Base-by-base conservation (phyloP, 2,888 invertebrate genomes). In the Agrochola circellaris region DNA sequence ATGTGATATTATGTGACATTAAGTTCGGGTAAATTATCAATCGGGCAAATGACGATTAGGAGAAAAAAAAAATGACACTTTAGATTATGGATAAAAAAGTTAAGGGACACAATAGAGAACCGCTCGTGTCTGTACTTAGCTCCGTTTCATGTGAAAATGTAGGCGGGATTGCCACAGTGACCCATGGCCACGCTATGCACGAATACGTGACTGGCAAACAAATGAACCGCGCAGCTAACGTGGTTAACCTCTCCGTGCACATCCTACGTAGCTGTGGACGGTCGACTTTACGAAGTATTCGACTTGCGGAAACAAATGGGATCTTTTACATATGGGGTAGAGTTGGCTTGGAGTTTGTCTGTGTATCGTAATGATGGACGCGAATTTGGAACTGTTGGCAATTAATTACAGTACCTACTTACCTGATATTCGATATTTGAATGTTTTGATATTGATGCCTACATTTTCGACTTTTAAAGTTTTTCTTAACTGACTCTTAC, bases 301-400 rank as follows among this genome's bases (percentile, higher is more conserved):
- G 62, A 74, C 58, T 73, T 70, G 38, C 38, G 67, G n/a, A 66
- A 82, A 78, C 64, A 73, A 84, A 81, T 75, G 38, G 67, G 72
- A 83, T 69, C 34, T 69, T 68, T 61, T 71, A 75, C 62, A 71
- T 73, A 48, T n/a, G 38, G 13, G 67, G 45, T 38, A 11, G 5
- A 34, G 34, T 68, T 68, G 23, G 20, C 38, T 56, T 11, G 60
- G 54, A 69, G 60, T 80, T 64, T 34, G 51, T 56, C 17, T 30
- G 42, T 9, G 17, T 56, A 48, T 42, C 60, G 60, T 79, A 62
- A 61, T 38, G 38, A 66, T 30, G 62, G 6, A 58, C 17, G 64
- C 11, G 56, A 73, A 79, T 34, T 73, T 38, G 23, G 20, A 66
- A 34, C 20, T 17, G 62, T 13, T 42, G 34, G 48, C 23, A 54